These are phyloP conservation scores for Pachypanchax playfairii DNA, from an alignment of 2,113 vertebrate genomes.

Conservation along the genomic window DNA sequence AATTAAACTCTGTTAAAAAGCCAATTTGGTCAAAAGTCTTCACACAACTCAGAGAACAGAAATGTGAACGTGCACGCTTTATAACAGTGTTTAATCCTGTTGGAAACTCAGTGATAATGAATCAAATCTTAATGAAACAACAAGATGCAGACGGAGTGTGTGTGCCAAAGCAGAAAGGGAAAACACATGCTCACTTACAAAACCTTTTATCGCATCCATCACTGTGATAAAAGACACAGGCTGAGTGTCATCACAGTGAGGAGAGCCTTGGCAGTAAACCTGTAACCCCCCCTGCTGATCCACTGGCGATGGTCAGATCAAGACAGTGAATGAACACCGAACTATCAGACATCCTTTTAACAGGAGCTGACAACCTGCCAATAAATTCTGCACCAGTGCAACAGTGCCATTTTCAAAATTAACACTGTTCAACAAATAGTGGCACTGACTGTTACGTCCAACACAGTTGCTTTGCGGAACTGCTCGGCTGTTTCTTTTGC, in stretches of 20 bases:
- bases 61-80: neutral
- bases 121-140: neutral
- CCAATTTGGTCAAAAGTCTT: neutral
- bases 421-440: constrained; percentile 50
- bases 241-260: constrained; percentile 22
- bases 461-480: constrained; percentile 43
- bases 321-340: constrained; percentile 37
- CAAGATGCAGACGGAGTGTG: neutral
- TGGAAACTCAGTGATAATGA: neutral
- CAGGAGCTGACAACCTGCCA: constrained; percentile 40
- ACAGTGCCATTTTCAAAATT: constrained; percentile 57
- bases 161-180: neutral
- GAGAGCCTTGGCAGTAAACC: constrained; percentile 50
- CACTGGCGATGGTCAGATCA: constrained; percentile 25
- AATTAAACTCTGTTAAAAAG: neutral
- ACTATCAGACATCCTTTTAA: constrained; percentile 22
- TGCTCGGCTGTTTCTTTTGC: constrained; percentile 3
- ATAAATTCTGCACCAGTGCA: constrained; percentile 25
- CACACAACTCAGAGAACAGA: neutral
- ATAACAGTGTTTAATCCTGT: neutral
- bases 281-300: constrained; percentile 18
- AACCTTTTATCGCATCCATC: constrained; percentile 23
- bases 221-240: constrained; percentile 40
- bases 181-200: neutral
- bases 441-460: constrained; percentile 24